These are phyloP conservation scores for Adrianichthys oophorus DNA, from an alignment of 2,797 vertebrate species.

Conservation along the genomic window DNA sequence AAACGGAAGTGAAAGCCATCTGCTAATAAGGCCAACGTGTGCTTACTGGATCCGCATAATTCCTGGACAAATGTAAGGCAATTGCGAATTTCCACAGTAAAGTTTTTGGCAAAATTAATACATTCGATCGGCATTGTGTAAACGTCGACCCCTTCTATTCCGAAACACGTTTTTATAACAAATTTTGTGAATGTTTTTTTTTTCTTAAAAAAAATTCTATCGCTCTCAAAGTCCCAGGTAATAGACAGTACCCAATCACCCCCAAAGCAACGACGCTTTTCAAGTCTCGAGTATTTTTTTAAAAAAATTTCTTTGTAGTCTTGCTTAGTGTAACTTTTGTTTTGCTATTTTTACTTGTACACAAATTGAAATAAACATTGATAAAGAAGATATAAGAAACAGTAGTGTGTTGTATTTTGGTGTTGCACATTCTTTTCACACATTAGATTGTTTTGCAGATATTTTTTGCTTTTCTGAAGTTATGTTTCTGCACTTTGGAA, in stretches of 20 bases:
- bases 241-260: constrained; percentile 54
- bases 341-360: neutral
- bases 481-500: neutral
- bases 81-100: neutral
- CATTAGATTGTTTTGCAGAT: neutral
- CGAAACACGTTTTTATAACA: no score
- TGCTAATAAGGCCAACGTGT: constrained; percentile 66
- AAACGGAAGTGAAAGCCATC: constrained; percentile 5
- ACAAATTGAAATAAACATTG: constrained; percentile 1
- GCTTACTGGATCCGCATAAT: constrained; percentile 46
- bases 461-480: neutral
- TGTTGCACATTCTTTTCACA: constrained; percentile 9
- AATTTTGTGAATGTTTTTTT: neutral
- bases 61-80: constrained; percentile 41
- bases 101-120: no score
- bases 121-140: no score
- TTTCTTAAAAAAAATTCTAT: no score
- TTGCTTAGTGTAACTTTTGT: neutral
- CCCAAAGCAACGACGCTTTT: constrained; percentile 32
- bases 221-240: constrained; percentile 59
- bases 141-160: no score
- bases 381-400: neutral
- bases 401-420: constrained; percentile 7
- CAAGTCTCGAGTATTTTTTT: constrained; percentile 21
- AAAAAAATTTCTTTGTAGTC: neutral